A percentile compares a stretch with the other conserved stretches of the same genome.
phyloP scores from a whole-genome alignment of 92 coral and sea anemone genomes.

The Zoanthus sociatus region DNA sequence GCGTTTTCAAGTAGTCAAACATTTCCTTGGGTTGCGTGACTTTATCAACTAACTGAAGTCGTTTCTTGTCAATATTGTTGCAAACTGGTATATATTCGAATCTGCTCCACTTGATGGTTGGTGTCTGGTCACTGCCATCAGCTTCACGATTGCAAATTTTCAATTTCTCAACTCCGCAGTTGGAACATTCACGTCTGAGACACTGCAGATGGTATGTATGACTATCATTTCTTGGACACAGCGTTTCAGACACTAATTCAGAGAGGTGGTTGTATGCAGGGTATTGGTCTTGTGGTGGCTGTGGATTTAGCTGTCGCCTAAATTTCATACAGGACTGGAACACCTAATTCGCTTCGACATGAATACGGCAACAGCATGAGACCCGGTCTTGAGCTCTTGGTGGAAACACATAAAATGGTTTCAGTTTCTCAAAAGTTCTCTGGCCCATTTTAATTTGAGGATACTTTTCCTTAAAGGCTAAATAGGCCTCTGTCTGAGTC shows the following conservation, averaged over 20 bases:
- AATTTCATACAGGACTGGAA: conserved; percentile 38
- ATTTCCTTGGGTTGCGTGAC: not conserved
- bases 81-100: not conserved
- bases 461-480: conserved; percentile 26
- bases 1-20: not conserved
- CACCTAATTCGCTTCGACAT: conserved; percentile 7
- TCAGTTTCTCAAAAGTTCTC: conserved; percentile 12
- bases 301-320: conserved; percentile 29
- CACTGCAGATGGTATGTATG: conserved; percentile 17
- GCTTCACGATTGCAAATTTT: conserved; percentile 26
- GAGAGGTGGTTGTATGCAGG: conserved; percentile 20
- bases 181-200: conserved; percentile 24
- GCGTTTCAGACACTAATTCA: not conserved
- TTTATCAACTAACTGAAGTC: conserved; percentile 38
- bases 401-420: not conserved
- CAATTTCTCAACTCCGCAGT: conserved; percentile 23
- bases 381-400: conserved; percentile 35
- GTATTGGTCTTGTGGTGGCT: conserved; percentile 18
- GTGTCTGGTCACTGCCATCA: not conserved
- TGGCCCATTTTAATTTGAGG: conserved; percentile 43
- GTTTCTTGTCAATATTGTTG: not conserved
- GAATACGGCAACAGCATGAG: conserved; percentile 6
- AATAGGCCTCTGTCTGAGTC: conserved; percentile 21
- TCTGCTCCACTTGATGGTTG: conserved; percentile 13
- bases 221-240: conserved; percentile 29